Percentiles rank a stretch among this genome's conserved stretches.
These are phyloP conservation scores for Tapirus terrestris DNA, from an alignment of 2,113 vertebrate species.

Conservation along the genomic window DNA sequence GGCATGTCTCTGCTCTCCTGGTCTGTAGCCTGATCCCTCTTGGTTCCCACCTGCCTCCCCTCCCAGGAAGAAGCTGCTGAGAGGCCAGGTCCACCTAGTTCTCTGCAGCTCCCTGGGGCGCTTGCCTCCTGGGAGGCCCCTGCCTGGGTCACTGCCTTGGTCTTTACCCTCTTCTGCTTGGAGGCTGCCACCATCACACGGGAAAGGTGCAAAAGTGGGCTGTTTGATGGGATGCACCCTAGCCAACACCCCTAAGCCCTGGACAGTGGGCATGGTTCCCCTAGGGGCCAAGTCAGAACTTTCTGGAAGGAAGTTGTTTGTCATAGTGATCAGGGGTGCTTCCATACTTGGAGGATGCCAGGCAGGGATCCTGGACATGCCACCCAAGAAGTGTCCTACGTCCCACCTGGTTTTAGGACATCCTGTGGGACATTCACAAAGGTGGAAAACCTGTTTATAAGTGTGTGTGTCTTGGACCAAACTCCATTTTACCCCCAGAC, in stretches of 20 bases:
- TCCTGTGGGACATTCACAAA: no score
- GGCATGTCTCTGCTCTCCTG: not conserved
- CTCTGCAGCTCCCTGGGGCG: not conserved
- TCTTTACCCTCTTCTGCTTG: not conserved
- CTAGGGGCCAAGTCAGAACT: not conserved
- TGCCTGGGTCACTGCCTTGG: not conserved
- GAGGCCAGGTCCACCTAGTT: not conserved
- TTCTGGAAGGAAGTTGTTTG: not conserved
- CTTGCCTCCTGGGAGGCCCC: not conserved
- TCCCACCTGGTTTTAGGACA: not conserved
- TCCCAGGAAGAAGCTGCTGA: not conserved
- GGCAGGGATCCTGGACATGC: not conserved
- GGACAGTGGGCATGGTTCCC: not conserved
- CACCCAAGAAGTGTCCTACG: not conserved
- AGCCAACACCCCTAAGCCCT: not conserved
- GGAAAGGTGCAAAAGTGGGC: not conserved
- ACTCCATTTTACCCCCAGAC: not conserved
- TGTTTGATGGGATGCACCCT: accelerated
- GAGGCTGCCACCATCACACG: accelerated
- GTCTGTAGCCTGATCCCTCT: not conserved
- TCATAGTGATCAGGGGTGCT: not conserved
- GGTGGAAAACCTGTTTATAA: not conserved
- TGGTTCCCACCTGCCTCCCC: not conserved
- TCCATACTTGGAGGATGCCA: no score
- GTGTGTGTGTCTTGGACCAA: not conserved